Evolutionary conservation across 2,888 invertebrate species (phyloP).

Genomic region (Hyles lineata): DNA sequence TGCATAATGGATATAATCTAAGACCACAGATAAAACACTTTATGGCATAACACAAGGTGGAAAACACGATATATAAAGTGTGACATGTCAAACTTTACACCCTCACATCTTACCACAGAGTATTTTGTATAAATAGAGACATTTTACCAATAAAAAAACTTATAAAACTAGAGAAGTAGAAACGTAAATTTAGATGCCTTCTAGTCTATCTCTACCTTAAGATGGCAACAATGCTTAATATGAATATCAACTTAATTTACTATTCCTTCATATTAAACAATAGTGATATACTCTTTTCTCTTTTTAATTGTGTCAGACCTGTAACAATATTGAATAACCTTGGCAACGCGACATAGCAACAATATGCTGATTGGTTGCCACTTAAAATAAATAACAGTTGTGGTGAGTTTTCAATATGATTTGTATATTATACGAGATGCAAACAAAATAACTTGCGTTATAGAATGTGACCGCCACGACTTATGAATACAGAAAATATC

Average conservation of each 20-base stretch:
- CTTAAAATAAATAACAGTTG: background rate
- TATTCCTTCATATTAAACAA: background rate
- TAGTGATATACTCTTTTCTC: background rate
- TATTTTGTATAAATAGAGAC: too few species aligned
- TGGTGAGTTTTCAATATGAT: background rate
- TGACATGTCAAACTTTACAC: too few species aligned
- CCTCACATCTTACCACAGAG: too few species aligned
- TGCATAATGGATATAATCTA: background rate
- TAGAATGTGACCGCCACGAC: background rate
- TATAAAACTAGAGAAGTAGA: too few species aligned
- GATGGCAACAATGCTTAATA: too few species aligned
- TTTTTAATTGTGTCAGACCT: background rate
- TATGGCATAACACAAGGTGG: too few species aligned
- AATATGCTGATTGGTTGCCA: background rate
- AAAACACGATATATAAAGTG: too few species aligned
- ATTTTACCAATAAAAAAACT: too few species aligned
- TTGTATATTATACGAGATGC: background rate
- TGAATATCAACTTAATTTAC: too few species aligned
- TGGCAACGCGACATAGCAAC: background rate
- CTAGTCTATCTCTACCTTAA: too few species aligned
- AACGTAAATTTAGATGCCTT: too few species aligned
- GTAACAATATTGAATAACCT: background rate
- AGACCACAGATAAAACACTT: background rate
- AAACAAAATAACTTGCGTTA: background rate
- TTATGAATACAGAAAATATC: background rate